Evolutionary conservation across 2,113 vertebrate species (phyloP).

Genomic region (Phrynocephalus versicolor): DNA sequence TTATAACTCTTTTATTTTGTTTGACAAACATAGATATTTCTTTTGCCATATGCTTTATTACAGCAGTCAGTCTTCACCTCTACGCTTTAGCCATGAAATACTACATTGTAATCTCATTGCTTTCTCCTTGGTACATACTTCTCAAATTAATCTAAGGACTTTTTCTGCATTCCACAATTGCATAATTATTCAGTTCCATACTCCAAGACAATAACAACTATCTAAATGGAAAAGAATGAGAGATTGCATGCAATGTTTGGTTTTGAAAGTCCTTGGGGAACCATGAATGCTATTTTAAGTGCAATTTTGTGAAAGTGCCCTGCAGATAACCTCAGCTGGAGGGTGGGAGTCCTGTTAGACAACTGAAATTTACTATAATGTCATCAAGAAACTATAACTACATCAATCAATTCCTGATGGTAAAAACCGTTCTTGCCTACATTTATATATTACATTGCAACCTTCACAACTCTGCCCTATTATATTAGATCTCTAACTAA

Average conservation of each 20-base stretch:
- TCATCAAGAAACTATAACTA: slow-evolving; percentile 67
- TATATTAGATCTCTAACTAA: slow-evolving; percentile 40
- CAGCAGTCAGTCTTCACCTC: neutral
- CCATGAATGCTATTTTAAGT: slow-evolving; percentile 39
- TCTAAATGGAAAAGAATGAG: slow-evolving; percentile 32
- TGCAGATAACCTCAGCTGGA: slow-evolving; percentile 60
- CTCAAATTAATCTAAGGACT: neutral
- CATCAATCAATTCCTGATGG: slow-evolving; percentile 57
- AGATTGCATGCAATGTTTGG: slow-evolving; percentile 26
- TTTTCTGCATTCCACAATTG: neutral
- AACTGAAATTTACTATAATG: slow-evolving; percentile 64
- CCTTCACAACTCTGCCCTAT: slow-evolving; percentile 4
- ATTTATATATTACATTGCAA: slow-evolving; percentile 38
- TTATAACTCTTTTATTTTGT: neutral
- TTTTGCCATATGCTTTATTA: neutral
- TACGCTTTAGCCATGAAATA: neutral
- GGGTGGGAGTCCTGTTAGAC: slow-evolving; percentile 45
- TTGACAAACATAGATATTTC: neutral
- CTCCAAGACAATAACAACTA: neutral
- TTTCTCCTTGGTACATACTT: neutral
- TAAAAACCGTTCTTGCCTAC: slow-evolving; percentile 51
- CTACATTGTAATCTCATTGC: neutral
- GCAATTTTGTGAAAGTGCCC: slow-evolving; percentile 56
- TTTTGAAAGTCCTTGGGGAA: slow-evolving; percentile 42
- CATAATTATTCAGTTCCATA: slow-evolving; percentile 23